Conservation (phyloP, 2,113 vertebrate species). For the Porphyrio hochstetteri region DNA sequence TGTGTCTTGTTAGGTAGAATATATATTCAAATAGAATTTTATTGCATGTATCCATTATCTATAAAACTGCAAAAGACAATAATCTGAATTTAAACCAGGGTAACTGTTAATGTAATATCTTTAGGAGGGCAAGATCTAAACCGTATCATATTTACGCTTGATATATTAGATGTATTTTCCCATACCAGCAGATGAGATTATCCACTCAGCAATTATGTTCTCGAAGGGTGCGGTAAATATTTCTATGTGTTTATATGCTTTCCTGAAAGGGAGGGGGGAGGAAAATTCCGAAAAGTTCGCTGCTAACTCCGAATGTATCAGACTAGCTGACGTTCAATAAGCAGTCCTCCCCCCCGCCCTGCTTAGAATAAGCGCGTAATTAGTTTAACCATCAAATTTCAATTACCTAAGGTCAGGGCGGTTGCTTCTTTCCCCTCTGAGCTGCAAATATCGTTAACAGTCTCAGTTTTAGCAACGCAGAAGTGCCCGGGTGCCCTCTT, state of each 20-base stretch:
- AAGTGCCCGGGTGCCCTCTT: constrained; percentile 32
- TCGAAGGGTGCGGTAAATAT: constrained; percentile 17
- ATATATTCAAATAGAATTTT: constrained; percentile 57
- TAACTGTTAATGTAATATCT: constrained; percentile 41
- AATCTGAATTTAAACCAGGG: constrained; percentile 48
- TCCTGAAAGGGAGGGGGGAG: background rate
- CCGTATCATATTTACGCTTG: constrained; percentile 7
- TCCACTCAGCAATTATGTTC: constrained; percentile 31
- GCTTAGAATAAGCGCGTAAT: constrained; percentile 67
- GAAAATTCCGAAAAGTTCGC: background rate
- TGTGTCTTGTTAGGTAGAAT: constrained; percentile 52
- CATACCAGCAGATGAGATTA: constrained; percentile 18
- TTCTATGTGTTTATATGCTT: background rate
- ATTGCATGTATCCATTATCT: constrained; percentile 40
- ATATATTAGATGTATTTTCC: constrained; percentile 26
- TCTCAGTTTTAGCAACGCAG: constrained; percentile 47
- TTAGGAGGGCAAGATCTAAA: constrained; percentile 39
- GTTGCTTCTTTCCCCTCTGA: constrained; percentile 51
- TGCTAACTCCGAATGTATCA: constrained; percentile 42
- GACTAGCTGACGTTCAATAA: constrained; percentile 42
- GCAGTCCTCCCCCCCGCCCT: background rate
- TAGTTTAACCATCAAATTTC: constrained; percentile 77
- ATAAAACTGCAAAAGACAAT: constrained; percentile 38
- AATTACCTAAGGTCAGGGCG: constrained; percentile 71
- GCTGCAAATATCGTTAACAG: constrained; percentile 61